Percentiles rank a stretch among this genome's conserved stretches.
phyloP scores from a whole-genome alignment of 1,140 invertebrate genomes.

The Cotesia glomerata region DNA sequence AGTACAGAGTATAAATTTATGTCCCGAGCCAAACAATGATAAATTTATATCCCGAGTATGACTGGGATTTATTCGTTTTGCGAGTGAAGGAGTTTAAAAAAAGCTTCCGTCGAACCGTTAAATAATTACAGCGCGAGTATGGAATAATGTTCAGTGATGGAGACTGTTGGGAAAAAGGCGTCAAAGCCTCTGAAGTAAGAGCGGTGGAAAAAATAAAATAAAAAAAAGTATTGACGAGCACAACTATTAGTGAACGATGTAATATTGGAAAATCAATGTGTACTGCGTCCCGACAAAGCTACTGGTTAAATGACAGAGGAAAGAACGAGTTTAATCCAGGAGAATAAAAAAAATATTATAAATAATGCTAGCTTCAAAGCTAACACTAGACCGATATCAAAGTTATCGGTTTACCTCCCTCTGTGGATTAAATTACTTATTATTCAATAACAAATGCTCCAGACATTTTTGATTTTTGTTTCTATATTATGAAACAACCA shows the following conservation, averaged over 20 bases:
- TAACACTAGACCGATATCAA: background rate
- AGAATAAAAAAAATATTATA: background rate
- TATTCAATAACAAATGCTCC: too few species aligned
- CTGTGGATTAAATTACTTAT: too few species aligned
- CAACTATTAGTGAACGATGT: slow-evolving; percentile 9
- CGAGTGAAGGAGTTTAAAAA: too few species aligned
- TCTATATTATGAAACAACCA: too few species aligned
- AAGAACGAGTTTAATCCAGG: background rate
- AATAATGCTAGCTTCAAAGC: background rate
- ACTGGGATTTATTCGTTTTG: too few species aligned
- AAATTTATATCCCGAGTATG: too few species aligned
- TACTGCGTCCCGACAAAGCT: background rate
- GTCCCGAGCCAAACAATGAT: too few species aligned
- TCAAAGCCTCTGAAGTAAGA: background rate
- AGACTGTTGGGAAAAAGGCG: background rate
- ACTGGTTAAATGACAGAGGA: slow-evolving; percentile 11
- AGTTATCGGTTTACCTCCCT: too few species aligned
- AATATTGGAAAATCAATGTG: slow-evolving; percentile 20
- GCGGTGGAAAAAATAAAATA: background rate
- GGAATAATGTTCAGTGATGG: background rate
- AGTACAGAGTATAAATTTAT: too few species aligned
- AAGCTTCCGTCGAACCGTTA: too few species aligned
- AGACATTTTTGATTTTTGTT: too few species aligned
- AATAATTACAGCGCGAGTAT: background rate
- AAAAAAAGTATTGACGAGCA: slow-evolving; percentile 15